These are phyloP conservation scores for Polydrusus pterygomalis DNA, from an alignment of 2,888 invertebrate species.

Conservation along the genomic window DNA sequence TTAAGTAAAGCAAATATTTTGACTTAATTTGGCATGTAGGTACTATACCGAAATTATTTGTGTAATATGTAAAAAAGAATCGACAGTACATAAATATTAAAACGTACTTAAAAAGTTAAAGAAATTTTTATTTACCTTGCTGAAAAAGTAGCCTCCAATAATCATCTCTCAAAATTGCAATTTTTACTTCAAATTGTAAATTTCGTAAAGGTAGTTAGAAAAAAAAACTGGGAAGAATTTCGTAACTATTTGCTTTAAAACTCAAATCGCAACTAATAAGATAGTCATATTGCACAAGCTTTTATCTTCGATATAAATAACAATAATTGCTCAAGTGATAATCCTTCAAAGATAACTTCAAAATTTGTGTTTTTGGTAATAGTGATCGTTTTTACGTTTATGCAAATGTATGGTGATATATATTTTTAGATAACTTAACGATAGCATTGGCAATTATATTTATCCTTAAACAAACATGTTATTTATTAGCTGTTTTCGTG, in stretches of 20 bases:
- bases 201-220: not conserved
- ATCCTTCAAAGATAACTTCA: conserved; percentile 12
- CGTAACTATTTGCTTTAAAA: not conserved
- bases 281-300: not conserved
- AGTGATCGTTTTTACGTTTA: not conserved
- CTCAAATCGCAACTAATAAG: not conserved
- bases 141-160: not conserved
- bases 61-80: no score
- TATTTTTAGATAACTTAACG: not conserved
- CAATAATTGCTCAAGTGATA: not conserved
- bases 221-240: not conserved
- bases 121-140: not conserved
- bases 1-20: no score
- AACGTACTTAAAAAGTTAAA: no score
- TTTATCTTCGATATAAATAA: conserved; percentile 11
- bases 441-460: not conserved
- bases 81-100: no score
- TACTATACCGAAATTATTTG: no score
- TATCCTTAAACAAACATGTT: no score
- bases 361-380: not conserved
- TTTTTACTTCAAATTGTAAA: not conserved
- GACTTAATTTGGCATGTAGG: no score
- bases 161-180: not conserved
- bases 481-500: no score
- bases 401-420: not conserved